Conservation (phyloP, 2,888 invertebrate species). For the Stenchaetothrips biformis region DNA sequence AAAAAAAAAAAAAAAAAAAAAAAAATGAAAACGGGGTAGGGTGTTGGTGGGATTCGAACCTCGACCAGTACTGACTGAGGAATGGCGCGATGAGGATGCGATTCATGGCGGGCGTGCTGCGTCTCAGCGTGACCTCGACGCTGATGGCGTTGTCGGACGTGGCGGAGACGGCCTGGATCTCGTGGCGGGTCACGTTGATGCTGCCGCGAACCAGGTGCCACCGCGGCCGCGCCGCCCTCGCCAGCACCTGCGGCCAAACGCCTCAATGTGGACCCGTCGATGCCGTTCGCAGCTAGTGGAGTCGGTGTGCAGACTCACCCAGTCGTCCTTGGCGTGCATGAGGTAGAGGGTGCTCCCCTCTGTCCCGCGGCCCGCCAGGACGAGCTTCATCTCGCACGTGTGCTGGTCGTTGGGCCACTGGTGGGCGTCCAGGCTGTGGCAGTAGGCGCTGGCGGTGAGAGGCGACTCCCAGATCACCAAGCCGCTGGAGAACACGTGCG, state of each 20-base stretch:
- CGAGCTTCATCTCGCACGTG: not conserved
- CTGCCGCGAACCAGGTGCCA: not conserved
- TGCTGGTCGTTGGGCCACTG: not conserved
- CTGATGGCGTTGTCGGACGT: not conserved
- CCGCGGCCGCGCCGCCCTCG: not conserved
- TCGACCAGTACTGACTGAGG: not conserved
- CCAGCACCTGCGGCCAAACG: not conserved
- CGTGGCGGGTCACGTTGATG: too few species aligned
- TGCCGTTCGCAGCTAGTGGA: too few species aligned
- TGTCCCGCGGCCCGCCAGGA: not conserved
- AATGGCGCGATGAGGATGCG: constrained; percentile 1
- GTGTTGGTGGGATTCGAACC: not conserved
- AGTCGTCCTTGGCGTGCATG: not conserved
- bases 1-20: too few species aligned
- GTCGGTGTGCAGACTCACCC: not conserved
- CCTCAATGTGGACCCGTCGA: too few species aligned
- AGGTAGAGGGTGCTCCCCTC: too few species aligned
- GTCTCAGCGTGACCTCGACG: not conserved
- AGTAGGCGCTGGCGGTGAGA: not conserved
- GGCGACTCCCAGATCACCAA: not conserved
- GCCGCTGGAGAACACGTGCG: not conserved
- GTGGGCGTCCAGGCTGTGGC: not conserved
- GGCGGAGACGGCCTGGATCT: too few species aligned
- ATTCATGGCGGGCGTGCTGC: not conserved
- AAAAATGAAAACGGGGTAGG: too few species aligned